phyloP scores from a whole-genome alignment of 2,797 vertebrate species.

The Echeneis naucrates region DNA sequence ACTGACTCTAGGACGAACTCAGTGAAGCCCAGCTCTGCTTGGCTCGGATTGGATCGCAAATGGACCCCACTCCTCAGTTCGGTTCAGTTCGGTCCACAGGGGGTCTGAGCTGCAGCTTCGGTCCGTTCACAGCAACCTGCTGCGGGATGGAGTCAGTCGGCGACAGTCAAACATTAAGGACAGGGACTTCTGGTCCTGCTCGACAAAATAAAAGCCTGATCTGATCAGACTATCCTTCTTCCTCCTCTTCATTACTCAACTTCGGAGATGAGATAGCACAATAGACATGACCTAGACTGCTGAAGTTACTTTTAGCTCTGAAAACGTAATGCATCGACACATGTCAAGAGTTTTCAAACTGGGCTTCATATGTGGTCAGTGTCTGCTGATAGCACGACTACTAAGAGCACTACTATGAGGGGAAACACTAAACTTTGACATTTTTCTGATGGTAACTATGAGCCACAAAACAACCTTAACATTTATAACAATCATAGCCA shows the following conservation, averaged over 20 bases:
- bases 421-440: too few species aligned
- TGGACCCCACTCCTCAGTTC: neutral
- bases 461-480: too few species aligned
- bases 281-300: neutral
- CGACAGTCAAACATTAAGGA: neutral
- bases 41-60: slow-evolving; percentile 11
- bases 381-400: too few species aligned
- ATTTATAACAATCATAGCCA: too few species aligned
- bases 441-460: too few species aligned
- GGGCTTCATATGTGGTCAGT: too few species aligned
- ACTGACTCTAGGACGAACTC: neutral
- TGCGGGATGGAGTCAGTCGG: slow-evolving; percentile 27
- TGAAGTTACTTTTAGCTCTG: too few species aligned
- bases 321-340: too few species aligned
- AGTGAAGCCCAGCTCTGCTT: neutral
- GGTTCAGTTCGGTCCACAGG: slow-evolving; percentile 11
- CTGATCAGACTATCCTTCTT: neutral
- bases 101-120: slow-evolving; percentile 10
- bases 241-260: neutral
- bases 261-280: neutral
- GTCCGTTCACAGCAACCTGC: slow-evolving; percentile 27
- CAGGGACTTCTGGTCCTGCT: neutral
- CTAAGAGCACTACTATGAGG: too few species aligned
- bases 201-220: slow-evolving; percentile 54
- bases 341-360: too few species aligned